Evolutionary conservation across 1,140 invertebrate genomes (phyloP).

Genomic region (Acromyrmex heyeri): DNA sequence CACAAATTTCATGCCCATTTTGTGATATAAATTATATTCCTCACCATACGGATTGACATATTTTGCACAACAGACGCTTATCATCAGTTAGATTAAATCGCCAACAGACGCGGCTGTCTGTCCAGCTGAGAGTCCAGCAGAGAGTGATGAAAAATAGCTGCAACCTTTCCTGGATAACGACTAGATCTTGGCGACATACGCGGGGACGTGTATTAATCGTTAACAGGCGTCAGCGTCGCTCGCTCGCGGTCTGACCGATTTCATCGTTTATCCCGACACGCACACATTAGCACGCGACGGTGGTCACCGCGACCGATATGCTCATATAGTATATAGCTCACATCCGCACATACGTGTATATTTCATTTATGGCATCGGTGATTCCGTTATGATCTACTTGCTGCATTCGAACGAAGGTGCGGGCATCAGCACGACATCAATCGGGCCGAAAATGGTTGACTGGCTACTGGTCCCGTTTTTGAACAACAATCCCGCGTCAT

Average conservation of each 20-base stretch:
- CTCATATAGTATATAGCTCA: too few species aligned
- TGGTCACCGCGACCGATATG: neutral
- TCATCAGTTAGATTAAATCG: slow-evolving; percentile 51
- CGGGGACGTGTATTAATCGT: slow-evolving; percentile 56
- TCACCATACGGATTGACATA: slow-evolving; percentile 38
- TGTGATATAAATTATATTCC: slow-evolving; percentile 42
- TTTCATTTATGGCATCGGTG: slow-evolving; percentile 46
- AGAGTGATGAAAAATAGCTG: slow-evolving; percentile 52
- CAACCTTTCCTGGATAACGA: slow-evolving; percentile 54
- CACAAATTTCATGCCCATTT: neutral
- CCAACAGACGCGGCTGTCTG: slow-evolving; percentile 4
- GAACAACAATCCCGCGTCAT: slow-evolving; percentile 64
- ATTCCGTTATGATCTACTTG: slow-evolving; percentile 34
- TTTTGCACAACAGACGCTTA: slow-evolving; percentile 50
- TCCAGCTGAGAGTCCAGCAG: neutral
- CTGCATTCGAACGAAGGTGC: neutral
- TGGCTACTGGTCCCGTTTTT: slow-evolving; percentile 65
- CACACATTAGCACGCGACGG: slow-evolving; percentile 40
- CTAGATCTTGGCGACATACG: slow-evolving; percentile 49
- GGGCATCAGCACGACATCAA: slow-evolving; percentile 42
- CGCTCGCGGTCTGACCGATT: slow-evolving; percentile 54
- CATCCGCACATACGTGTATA: neutral
- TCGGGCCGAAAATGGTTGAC: slow-evolving; percentile 66
- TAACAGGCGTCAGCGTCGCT: slow-evolving; percentile 29
- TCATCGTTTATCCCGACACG: slow-evolving; percentile 57